phyloP scores from a whole-genome alignment of 2,113 vertebrate genomes.

The Anthoscopus minutus region DNA sequence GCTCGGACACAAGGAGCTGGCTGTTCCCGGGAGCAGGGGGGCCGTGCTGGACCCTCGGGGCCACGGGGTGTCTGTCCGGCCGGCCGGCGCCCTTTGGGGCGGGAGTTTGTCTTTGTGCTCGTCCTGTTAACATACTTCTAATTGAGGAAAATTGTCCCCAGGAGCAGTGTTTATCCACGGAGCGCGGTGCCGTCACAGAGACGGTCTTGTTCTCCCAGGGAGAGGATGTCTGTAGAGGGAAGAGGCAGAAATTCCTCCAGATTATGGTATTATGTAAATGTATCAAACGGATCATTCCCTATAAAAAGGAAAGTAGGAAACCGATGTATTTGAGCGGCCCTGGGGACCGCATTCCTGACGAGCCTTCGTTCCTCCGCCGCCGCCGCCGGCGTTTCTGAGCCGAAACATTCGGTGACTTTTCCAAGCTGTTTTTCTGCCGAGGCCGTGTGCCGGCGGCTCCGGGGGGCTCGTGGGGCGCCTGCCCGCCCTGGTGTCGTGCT shows the following conservation, averaged over 20 bases:
- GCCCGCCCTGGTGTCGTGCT: too few relatives aligned
- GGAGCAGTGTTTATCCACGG: constrained; percentile 38
- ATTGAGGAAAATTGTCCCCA: constrained; percentile 45
- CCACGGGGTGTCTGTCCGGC: background rate
- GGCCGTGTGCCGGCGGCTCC: background rate
- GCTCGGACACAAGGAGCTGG: background rate
- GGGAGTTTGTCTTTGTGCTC: constrained; percentile 29
- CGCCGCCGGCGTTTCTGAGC: background rate
- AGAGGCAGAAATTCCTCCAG: constrained; percentile 50
- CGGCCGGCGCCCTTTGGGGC: background rate
- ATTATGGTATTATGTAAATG: constrained; percentile 63
- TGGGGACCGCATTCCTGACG: constrained; percentile 53
- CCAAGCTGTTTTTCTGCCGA: background rate
- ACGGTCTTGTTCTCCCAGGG: constrained; percentile 27
- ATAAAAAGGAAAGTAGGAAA: constrained; percentile 39
- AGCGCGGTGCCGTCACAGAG: constrained; percentile 18
- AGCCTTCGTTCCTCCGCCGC: constrained; percentile 13
- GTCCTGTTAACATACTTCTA: constrained; percentile 44
- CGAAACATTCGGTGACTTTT: background rate
- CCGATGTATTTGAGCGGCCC: background rate
- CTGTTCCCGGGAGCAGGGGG: background rate
- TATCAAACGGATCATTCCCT: constrained; percentile 51
- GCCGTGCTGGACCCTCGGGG: background rate
- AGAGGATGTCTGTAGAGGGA: constrained; percentile 11
- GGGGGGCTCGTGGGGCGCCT: background rate